Evolutionary conservation across 2,797 vertebrate species (phyloP).

Genomic region (Siniperca obscura): DNA sequence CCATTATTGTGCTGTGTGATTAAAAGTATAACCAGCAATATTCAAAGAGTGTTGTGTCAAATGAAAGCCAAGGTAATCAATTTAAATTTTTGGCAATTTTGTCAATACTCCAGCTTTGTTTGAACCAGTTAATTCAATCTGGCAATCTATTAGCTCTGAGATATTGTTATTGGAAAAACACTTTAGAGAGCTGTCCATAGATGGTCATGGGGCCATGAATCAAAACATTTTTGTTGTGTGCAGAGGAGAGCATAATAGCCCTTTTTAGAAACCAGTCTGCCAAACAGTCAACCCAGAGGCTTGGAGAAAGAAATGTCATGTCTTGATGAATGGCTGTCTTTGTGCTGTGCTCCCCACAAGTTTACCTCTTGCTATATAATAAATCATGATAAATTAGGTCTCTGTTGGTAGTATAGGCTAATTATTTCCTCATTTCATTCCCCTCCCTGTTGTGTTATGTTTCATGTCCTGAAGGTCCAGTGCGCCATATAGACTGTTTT

Average conservation of each 20-base stretch:
- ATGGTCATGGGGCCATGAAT: constrained; percentile 75
- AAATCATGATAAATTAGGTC: constrained; percentile 77
- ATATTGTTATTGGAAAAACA: constrained; percentile 75
- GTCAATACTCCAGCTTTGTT: constrained; percentile 42
- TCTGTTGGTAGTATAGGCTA: constrained; percentile 70
- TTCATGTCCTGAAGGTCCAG: constrained; percentile 67
- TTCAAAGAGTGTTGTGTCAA: constrained; percentile 34
- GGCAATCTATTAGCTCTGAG: constrained; percentile 71
- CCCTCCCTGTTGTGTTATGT: constrained; percentile 38
- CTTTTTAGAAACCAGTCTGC: constrained; percentile 67
- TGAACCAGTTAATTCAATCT: constrained; percentile 70
- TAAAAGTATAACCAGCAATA: constrained; percentile 40
- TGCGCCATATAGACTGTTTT: constrained; percentile 3
- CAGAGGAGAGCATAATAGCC: constrained; percentile 69
- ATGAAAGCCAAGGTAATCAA: constrained; percentile 53
- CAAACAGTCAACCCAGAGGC: constrained; percentile 64
- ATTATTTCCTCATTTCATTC: constrained; percentile 71
- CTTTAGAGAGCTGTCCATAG: constrained; percentile 69
- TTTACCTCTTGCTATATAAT: constrained; percentile 72
- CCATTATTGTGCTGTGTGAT: constrained; percentile 27
- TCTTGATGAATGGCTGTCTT: constrained; percentile 83
- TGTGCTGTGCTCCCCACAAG: constrained; percentile 58
- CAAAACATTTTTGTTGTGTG: constrained; percentile 71
- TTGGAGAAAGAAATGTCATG: constrained; percentile 67
- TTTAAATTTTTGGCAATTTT: constrained; percentile 43